phyloP scores from a whole-genome alignment of 2,797 vertebrate species.

The Anguilla anguilla region DNA sequence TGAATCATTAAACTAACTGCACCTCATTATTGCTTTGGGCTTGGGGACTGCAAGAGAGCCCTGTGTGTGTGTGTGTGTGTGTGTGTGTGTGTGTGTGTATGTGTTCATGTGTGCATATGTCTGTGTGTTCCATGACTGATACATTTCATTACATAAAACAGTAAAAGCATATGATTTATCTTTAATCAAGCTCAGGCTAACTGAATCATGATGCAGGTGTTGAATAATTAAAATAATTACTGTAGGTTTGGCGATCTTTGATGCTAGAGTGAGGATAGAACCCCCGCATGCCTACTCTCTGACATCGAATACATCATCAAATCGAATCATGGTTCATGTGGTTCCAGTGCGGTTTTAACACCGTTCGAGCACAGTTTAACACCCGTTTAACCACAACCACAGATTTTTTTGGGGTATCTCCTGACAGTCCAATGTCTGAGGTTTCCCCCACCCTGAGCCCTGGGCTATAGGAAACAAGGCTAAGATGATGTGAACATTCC shows the following conservation, averaged over 20 bases:
- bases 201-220: background rate
- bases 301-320: background rate
- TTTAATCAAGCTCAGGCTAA: background rate
- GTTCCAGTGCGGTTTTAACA: background rate
- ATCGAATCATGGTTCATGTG: background rate
- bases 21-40: background rate
- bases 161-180: background rate
- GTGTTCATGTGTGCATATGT: conserved; percentile 17
- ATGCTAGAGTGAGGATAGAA: background rate
- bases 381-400: background rate
- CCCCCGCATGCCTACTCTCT: background rate
- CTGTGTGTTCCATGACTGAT: background rate
- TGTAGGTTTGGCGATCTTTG: background rate
- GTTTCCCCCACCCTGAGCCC: background rate
- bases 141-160: background rate
- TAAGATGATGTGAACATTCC: background rate
- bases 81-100: conserved; percentile 36
- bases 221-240: background rate
- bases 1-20: conserved; percentile 31
- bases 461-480: background rate
- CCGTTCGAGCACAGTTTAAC: background rate
- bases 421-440: background rate
- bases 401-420: background rate
- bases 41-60: background rate
- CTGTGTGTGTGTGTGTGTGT: conserved; percentile 30